Conservation (phyloP, 2,113 vertebrate species). For the Scalopus aquaticus region DNA sequence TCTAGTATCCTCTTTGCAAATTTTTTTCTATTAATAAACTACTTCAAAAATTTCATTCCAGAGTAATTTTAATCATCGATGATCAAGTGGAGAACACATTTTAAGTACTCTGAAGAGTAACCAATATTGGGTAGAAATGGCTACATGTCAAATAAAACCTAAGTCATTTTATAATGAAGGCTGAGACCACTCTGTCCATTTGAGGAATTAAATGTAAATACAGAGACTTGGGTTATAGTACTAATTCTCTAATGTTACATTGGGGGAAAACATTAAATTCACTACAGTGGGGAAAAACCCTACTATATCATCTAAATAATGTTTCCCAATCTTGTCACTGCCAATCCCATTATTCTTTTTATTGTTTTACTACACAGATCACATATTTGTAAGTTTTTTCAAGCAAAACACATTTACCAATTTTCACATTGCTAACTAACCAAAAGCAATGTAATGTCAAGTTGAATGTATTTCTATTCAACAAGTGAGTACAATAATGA, state of each 20-base stretch:
- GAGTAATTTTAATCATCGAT: neutral
- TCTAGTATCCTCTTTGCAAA: neutral
- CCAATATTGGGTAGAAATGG: neutral
- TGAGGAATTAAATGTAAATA: neutral
- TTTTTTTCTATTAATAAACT: neutral
- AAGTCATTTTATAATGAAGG: neutral
- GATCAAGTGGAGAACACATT: neutral
- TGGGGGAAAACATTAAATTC: neutral
- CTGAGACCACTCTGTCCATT: neutral
- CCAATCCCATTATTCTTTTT: neutral
- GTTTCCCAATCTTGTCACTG: neutral
- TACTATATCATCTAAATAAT: neutral
- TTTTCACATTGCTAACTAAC: neutral
- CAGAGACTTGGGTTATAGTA: neutral
- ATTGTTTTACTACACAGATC: neutral
- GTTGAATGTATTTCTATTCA: neutral
- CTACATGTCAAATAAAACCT: neutral
- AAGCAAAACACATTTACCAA: neutral
- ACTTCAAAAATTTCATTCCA: neutral
- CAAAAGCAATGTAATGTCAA: neutral
- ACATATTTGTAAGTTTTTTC: constrained; percentile 19
- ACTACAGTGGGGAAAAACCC: neutral
- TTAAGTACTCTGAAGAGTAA: neutral
- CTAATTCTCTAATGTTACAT: neutral
- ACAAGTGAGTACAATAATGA: neutral